Base-by-base conservation (phyloP, 2,113 vertebrate genomes). In the Columba janthina region DNA sequence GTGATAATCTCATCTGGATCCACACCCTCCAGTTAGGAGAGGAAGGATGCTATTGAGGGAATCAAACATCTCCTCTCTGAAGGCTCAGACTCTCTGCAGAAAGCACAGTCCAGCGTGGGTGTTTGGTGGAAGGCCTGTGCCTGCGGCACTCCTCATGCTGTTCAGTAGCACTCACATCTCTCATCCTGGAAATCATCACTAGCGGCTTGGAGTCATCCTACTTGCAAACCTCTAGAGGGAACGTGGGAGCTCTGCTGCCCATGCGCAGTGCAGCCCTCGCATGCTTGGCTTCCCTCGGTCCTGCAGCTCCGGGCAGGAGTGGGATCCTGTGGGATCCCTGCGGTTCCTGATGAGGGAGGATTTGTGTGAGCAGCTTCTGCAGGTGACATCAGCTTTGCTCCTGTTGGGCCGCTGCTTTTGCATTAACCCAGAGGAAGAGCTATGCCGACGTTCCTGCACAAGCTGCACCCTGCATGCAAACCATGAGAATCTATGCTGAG, bases 111-210 rank as follows among this genome's bases (percentile, higher is more conserved):
- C 75, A 70, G 2, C 0, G 9, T n/a, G 77, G 48, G 67, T 56
- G 75, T 40, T 48, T 42, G 76, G 88, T 84, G 83, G 71, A 50
- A 94, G 62, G 48, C 6, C 66, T 38, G 46, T 62, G 84, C 75
- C 56, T 91, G 76, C 34, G 2, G 72, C 67, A 44, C 66, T 81
- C 65, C 22, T 65, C 56, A 0, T 26, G 81, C 54, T 54, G 72
- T 64, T 85, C 71, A 42, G 90, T 32, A 90, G 86, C 92, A 36
- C 72, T 90, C 64, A 16, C 79, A 86, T 82, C 61, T 76, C 94
- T 95, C 85, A 88, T 86, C 46, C 92, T 90, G 79, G 83, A 84
- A 94, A 86, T 56, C 83, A 87, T 86, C 94, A 88, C 36, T 16
- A 95, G 92, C 90, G 86, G 61, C 92, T 93, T 54, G 79, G 58